These are phyloP conservation scores for Synergus japonicus DNA, from an alignment of 2,888 invertebrate species.

Conservation along the genomic window DNA sequence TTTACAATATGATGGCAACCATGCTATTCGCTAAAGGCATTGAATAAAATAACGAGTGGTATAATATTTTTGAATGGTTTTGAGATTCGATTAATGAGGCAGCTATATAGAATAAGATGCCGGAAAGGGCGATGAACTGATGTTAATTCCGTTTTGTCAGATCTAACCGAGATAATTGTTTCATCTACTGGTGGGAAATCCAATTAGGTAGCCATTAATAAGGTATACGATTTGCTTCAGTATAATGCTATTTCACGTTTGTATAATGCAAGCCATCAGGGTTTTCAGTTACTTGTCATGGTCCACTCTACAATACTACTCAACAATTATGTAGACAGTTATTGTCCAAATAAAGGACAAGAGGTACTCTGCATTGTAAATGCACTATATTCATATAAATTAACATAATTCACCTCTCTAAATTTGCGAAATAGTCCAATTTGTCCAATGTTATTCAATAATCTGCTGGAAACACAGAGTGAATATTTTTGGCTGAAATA, in stretches of 20 bases:
- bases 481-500: too few species aligned
- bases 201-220: constrained; percentile 72
- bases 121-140: not conserved
- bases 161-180: constrained; percentile 57
- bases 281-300: not conserved
- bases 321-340: not conserved
- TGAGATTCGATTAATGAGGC: not conserved
- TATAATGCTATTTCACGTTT: constrained; percentile 8
- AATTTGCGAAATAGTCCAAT: too few species aligned
- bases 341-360: constrained; percentile 12
- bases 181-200: constrained; percentile 62
- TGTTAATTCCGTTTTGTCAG: not conserved
- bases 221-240: constrained; percentile 16
- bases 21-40: not conserved
- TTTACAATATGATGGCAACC: not conserved
- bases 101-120: constrained; percentile 5
- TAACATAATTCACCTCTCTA: not conserved
- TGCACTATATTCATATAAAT: not conserved
- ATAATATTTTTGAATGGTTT: not conserved
- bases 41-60: not conserved
- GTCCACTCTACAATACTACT: not conserved
- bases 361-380: not conserved
- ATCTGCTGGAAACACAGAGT: too few species aligned
- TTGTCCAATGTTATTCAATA: not conserved
- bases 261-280: not conserved